Evolutionary conservation across 1,140 invertebrate species (phyloP), one percentile per base, ranked within the genome.

Genomic region (Anadara kagoshimensis): DNA sequence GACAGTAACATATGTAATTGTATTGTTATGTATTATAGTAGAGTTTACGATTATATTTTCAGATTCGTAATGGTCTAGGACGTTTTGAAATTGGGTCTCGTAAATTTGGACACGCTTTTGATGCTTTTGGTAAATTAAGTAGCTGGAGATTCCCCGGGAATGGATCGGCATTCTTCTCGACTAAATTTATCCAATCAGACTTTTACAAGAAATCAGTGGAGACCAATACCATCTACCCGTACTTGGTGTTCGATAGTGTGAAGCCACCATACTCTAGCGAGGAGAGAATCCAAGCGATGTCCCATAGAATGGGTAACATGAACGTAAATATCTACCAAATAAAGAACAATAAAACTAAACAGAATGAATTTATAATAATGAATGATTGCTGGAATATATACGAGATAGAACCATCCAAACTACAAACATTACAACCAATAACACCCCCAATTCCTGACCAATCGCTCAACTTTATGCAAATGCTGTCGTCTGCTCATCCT

Each of bases 21-120:
- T n/a, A n/a, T n/a, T n/a, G n/a, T n/a, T n/a, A n/a, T n/a, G n/a
- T n/a, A n/a, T n/a, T n/a, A n/a, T n/a, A n/a, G n/a, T n/a, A n/a
- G n/a, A n/a, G n/a, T n/a, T n/a, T n/a, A n/a, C n/a, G n/a, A n/a
- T n/a, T n/a, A n/a, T n/a, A n/a, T 54, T 76, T 74, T 41, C 77
- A 87, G 85, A 75, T 87, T 0, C 68, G 84, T 49, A 86, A 86
- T 69, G 85, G 85, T 26, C 66, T 83, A 12, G 85, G 83, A 44
- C 43, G 69, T 36, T 87, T 82, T 73, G 82, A 82, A 67, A 72
- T 81, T 20, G 84, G 84, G n/a, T 22, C 65, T 12, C 57, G 83
- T n/a, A 66, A 64, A 1, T 79, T 87, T 36, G 45, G 67, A 1
- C 85, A 87, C 69, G 61, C 80, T 8, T 87, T 87, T 68, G 85